Evolutionary conservation across 2,797 vertebrate genomes (phyloP), one percentile per base, ranked within the genome.

Genomic region (Carduelis carduelis): DNA sequence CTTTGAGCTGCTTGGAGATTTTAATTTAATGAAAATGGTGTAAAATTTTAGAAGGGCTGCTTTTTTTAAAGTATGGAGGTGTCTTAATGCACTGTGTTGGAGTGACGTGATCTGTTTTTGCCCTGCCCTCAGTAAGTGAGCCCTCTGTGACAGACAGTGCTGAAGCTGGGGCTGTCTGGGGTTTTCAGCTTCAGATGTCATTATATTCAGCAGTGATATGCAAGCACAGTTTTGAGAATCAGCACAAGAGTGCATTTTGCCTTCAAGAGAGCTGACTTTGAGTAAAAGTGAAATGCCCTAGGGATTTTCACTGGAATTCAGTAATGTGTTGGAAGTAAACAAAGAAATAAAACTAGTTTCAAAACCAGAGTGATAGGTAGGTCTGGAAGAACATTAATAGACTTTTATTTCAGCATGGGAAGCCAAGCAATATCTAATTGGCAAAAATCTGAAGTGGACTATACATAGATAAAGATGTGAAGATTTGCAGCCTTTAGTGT

Each of bases 131-230:
- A 44, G 63, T 69, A 90, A 93, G 91, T 71, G 83, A 90, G 56
- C 79, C 53, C n/a, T 6, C 43, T 86, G 64, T 94, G 90, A 71
- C 63, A 91, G 82, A 61, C 66, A 82, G 46, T 5, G 9, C 39
- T 77, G 71, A 41, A 81, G 32, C 66, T 82, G 72, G 74, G 63
- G 12, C 77, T 72, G 83, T 56, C 70, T 94, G 56, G 50, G 26
- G 14, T 72, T 94, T 95, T 93, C 72, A 88, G 65, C 55, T 94
- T 83, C 72, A 86, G 55, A 72, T 91, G 74, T 72, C 80, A 49
- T 85, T 89, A 37, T 57, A 72, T 76, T 76, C 0, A 14, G 89
- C 59, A 30, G 23, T 65, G 86, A 90, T 72, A 86, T 66, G 63
- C 30, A 23, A 61, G 35, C 22, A 65, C 10, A 2, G 68, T 92